Base-by-base conservation (phyloP, 2,113 vertebrate species). In the Chamaea fasciata region DNA sequence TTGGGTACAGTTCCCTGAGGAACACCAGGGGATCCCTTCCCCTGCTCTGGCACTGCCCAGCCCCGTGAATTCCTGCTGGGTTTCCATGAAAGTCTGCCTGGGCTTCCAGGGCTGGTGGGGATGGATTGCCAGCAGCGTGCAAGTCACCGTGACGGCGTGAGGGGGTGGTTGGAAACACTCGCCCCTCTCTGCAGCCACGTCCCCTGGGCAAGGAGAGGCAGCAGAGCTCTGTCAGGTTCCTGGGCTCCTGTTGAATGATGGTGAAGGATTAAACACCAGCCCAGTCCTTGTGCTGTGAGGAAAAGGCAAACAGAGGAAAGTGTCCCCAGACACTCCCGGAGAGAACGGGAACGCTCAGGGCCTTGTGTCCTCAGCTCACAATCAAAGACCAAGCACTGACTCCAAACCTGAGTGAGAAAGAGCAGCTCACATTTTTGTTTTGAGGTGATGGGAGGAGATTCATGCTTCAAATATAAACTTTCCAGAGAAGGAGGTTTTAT, bases 1-100 rank as follows among this genome's bases (percentile, higher is more conserved):
- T 46, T 22, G 0, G 0, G 17, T 2, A 0, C 49, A 65, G 79
- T 75, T 79, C 18, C 14, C 73, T 46, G 71, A 5, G 0, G 1
- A 55, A 1, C 35, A 1, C 35, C 1, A 4, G 41, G 70, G 17
- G 26, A 8, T 24, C 24, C 20, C 1, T 37, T 19, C 1, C 53
- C 15, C 64, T 13, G 37, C n/a, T 60, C 67, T 62, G 57, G 60
- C 60, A 46, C 33, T 19, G 0, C 8, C 80, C 44, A 4, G 73
- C 89, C 91, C 6, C 2, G 0, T 0, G 5, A 28, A 46, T 44
- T 74, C 93, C 91, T 1, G 2, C 53, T 20, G 33, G 80, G 49
- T 67, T 65, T 21, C 11, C 0, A 3, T 44, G 20, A 21, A 1
- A 17, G 22, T 21, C 68, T 3, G 1, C 60, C 8, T n/a, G 80